Conservation (phyloP, 2,797 vertebrate species). For the Trachurus trachurus region DNA sequence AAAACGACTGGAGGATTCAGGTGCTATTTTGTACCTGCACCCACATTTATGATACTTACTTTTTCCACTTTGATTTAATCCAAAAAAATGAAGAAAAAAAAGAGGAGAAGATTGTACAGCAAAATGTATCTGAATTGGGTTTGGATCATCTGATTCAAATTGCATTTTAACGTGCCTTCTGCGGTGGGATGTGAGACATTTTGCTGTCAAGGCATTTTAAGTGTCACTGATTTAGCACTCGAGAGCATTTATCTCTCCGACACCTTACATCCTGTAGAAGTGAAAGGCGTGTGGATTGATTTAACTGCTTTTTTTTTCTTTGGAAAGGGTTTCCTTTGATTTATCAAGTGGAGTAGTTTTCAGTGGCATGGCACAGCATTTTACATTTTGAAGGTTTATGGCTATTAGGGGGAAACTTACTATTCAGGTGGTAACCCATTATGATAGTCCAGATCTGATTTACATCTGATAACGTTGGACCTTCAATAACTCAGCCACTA, state of each 20-base stretch:
- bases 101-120: not conserved
- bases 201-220: not conserved
- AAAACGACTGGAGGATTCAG: constrained; percentile 81
- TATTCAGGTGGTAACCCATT: not conserved
- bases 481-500: constrained; percentile 11
- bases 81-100: not conserved
- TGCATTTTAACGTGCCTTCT: constrained; percentile 61
- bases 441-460: not conserved
- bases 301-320: not conserved
- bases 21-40: constrained; percentile 80
- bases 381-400: not conserved
- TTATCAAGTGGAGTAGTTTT: not conserved
- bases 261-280: constrained; percentile 45
- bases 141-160: constrained; percentile 10
- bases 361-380: not conserved
- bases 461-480: not conserved
- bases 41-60: constrained; percentile 69
- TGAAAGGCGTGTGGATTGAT: not conserved
- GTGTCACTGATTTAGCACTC: not conserved
- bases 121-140: constrained; percentile 10
- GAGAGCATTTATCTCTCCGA: constrained; percentile 18
- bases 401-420: not conserved
- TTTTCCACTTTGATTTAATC: constrained; percentile 1
- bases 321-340: not conserved
- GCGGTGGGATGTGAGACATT: constrained; percentile 10